Evolutionary conservation across 64 coral and sea anemone species (phyloP).

Genomic region (Trachythela sp.): DNA sequence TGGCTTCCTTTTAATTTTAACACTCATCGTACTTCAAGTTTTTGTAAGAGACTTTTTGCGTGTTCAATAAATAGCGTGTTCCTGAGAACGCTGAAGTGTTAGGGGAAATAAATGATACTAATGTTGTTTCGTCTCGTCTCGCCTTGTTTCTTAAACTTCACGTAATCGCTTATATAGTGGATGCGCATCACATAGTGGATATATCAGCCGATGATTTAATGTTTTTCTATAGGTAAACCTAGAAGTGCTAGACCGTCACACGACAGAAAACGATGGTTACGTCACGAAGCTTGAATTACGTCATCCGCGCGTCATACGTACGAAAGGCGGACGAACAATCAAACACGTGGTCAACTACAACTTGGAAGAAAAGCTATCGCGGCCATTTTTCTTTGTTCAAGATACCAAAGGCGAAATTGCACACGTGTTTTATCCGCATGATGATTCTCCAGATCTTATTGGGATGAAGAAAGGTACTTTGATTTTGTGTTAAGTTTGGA

Average conservation of each 20-base stretch:
- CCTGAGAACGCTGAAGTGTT: too few species aligned
- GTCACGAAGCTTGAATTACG: background rate
- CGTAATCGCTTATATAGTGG: too few species aligned
- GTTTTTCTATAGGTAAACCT: background rate
- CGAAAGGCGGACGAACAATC: background rate
- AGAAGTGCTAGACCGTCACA: background rate
- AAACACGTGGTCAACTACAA: background rate
- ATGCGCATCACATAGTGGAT: too few species aligned
- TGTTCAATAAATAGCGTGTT: too few species aligned
- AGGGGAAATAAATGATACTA: too few species aligned
- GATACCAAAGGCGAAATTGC: background rate
- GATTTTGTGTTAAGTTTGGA: too few species aligned
- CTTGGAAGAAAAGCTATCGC: background rate
- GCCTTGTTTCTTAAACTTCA: too few species aligned
- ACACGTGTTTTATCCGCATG: background rate
- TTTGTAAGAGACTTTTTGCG: too few species aligned
- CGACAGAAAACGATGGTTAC: background rate
- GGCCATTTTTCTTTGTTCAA: conserved; percentile 12
- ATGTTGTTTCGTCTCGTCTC: too few species aligned
- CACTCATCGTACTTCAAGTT: too few species aligned
- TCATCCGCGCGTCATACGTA: conserved; percentile 6
- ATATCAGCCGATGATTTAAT: too few species aligned
- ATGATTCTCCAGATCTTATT: background rate
- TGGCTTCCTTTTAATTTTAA: too few species aligned
- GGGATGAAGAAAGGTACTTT: conserved; percentile 14